Evolutionary conservation across 1,140 invertebrate species (phyloP).

Genomic region (Notospermus geniculatus): DNA sequence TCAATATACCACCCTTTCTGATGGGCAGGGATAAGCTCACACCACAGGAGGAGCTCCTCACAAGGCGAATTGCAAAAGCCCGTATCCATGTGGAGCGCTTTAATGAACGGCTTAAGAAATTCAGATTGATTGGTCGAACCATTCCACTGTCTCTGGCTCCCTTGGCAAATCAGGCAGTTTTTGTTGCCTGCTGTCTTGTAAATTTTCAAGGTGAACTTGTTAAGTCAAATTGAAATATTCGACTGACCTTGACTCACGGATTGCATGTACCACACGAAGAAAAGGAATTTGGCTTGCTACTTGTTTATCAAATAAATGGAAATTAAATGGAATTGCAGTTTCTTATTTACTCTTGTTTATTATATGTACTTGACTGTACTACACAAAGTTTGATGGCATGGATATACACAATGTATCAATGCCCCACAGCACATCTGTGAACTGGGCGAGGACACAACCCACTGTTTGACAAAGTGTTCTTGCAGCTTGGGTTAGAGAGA

Average conservation of each 20-base stretch:
- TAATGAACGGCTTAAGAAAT: constrained; percentile 18
- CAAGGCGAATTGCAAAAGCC: constrained; percentile 15
- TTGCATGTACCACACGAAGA: too few relatives aligned
- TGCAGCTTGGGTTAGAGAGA: too few relatives aligned
- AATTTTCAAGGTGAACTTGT: constrained; percentile 14
- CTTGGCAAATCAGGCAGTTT: constrained; percentile 4
- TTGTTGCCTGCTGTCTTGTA: constrained; percentile 14
- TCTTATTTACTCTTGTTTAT: too few relatives aligned
- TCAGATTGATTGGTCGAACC: not conserved
- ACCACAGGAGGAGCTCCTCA: constrained; percentile 15
- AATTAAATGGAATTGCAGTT: too few relatives aligned
- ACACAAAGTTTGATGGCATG: not conserved
- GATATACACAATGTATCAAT: not conserved
- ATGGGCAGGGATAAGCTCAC: constrained; percentile 21
- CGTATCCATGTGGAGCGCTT: constrained; percentile 17
- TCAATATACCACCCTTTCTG: constrained; percentile 30
- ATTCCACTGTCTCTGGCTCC: constrained; percentile 9
- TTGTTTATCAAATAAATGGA: too few relatives aligned
- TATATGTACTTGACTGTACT: not conserved
- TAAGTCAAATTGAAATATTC: not conserved
- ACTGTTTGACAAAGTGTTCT: too few relatives aligned
- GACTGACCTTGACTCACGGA: not conserved
- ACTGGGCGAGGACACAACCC: too few relatives aligned
- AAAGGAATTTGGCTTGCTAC: too few relatives aligned
- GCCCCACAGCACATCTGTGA: too few relatives aligned